phyloP scores from a whole-genome alignment of 1,140 invertebrate species.

The Euura lappo region DNA sequence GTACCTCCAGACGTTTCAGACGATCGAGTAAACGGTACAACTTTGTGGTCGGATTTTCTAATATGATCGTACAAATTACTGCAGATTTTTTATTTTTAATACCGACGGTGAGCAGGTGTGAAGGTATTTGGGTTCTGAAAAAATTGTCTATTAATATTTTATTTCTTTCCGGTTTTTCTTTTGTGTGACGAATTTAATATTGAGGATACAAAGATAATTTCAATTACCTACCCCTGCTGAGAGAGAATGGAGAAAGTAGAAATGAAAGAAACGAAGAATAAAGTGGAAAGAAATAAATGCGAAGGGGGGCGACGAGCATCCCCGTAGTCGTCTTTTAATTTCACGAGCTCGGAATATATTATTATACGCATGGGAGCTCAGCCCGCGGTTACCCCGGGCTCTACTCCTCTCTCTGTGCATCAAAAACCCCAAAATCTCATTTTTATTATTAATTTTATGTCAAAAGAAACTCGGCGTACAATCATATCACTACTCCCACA shows the following conservation, averaged over 20 bases:
- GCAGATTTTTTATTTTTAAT: too few species aligned
- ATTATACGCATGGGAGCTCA: neutral
- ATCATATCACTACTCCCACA: neutral
- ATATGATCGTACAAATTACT: too few species aligned
- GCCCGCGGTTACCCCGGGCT: neutral
- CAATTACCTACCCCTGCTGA: constrained; percentile 24
- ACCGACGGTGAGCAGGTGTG: too few species aligned
- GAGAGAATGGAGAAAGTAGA: constrained; percentile 29
- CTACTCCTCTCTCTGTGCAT: neutral
- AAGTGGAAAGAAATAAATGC: neutral
- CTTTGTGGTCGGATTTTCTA: too few species aligned
- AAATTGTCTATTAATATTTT: too few species aligned
- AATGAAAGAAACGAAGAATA: neutral
- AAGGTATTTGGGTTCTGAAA: too few species aligned
- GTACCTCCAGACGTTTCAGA: too few species aligned
- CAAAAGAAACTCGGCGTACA: constrained; percentile 1
- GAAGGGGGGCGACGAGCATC: neutral
- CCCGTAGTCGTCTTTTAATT: neutral
- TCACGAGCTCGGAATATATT: neutral
- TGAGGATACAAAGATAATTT: constrained; percentile 19
- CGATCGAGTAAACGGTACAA: too few species aligned
- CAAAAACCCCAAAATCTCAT: neutral
- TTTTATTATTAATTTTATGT: constrained; percentile 4
- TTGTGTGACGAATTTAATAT: too few species aligned
- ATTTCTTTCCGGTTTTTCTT: too few species aligned